These are phyloP conservation scores for Plecturocebus donacophilus DNA, from an alignment of 2,113 vertebrate species.

Conservation along the genomic window DNA sequence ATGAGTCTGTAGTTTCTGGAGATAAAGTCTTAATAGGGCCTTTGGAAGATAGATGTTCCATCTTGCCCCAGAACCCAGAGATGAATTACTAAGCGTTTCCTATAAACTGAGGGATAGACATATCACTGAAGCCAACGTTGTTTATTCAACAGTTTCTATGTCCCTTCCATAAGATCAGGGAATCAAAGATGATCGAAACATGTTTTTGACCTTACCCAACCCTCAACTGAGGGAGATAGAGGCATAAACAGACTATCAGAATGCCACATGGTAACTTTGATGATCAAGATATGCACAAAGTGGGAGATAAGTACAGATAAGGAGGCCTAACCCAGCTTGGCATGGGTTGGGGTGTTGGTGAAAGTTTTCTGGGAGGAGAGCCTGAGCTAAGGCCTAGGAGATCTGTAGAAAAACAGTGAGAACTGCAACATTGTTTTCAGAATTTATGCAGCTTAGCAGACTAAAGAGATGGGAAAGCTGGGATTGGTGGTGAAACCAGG, in stretches of 20 bases:
- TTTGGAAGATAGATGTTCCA: background rate
- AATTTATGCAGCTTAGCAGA: background rate
- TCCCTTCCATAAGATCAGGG: background rate
- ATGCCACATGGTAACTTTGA: background rate
- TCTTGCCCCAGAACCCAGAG: background rate
- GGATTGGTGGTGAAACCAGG: background rate
- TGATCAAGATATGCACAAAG: background rate
- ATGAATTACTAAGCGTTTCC: background rate
- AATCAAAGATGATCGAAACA: background rate
- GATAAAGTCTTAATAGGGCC: background rate
- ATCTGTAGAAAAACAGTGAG: background rate
- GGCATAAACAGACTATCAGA: background rate
- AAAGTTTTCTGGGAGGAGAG: background rate
- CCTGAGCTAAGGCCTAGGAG: background rate
- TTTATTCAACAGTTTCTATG: background rate
- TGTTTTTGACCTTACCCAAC: background rate
- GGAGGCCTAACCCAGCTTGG: background rate
- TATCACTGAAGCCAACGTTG: background rate
- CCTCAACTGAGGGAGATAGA: background rate
- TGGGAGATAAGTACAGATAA: background rate
- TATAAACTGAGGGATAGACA: background rate
- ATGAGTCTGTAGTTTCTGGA: background rate
- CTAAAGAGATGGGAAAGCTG: background rate
- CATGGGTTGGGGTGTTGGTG: background rate
- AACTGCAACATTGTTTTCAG: background rate